Evolutionary conservation across 64 coral and sea anemone species (phyloP), one percentile per base, ranked within the genome.

Genomic region (Hydrozoanthus tunicans): DNA sequence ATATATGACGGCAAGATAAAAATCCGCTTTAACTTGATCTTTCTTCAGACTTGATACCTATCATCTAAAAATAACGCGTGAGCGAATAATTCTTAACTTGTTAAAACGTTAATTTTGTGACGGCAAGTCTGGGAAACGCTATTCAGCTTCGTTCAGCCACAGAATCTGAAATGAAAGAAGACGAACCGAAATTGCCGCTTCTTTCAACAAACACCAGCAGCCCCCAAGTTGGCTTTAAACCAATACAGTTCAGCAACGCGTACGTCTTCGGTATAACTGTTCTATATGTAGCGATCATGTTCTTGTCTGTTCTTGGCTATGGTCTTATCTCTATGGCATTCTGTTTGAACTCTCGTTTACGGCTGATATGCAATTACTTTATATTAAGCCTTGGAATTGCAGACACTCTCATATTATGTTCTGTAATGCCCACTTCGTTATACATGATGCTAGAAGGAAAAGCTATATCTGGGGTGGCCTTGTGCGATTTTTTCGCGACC

Each of bases 301-400:
- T 25, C 8, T 66, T 80, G 9, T 93, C 83, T 11, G 4, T 93
- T 25, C 58, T 71, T 9, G 84, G 76, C 11, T 93, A 93, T 24
- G 58, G 64, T 11, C 12, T 81, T 6, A 89, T 93, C 55, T 73
- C 73, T 11, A 27, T 81, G 14, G 80, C 84, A 15, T 85, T 93
- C 54, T 93, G 73, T 55, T 15, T 89, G 2, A 93, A 93, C 58
- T 79, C 83, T 1, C 75, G 58, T 7, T 74, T 96, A 10, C 62
- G 94, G 83, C 93, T 70, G 9, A 96, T 85, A 27, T 96, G 94
- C 75, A 96, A 96, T 66, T 96, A 64, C 70, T 96, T 96, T 25
- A 96, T 96, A n/a, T 63, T 96, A 15, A 96, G 94, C 24, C 91
- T 96, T 64, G 94, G 91, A 51, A 7, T 93, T 10, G 94, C 94